Evolutionary conservation across 2,113 vertebrate species (phyloP), one percentile per base, ranked within the genome.

Genomic region (Hippocampus mohnikei): DNA sequence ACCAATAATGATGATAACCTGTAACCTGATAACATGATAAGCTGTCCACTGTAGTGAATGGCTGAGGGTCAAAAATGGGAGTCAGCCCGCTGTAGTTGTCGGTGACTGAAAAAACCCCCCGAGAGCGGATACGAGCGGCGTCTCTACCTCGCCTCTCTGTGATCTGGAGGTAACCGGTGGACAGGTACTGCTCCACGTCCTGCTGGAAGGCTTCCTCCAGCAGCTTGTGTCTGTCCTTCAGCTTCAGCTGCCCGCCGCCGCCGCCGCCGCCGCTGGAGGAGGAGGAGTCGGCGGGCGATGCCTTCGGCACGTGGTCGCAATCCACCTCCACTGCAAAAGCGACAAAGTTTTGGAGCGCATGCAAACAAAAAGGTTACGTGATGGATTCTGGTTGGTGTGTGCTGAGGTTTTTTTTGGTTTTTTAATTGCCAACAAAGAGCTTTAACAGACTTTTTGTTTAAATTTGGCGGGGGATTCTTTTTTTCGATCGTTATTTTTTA

Each of bases 131-230:
- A 44, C 10, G 10, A 12, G 20, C 16, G 25, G 67, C 60, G 5
- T 8, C 94, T 95, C 91, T n/a, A 92, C 96, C 97, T 94, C 96
- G 91, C 74, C 96, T 92, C 90, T 98, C 95, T 0, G 94, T 85
- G 72, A 97, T 96, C 91, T 99, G 96, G 86, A 99, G 90, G 89
- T 96, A 96, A 21, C 97, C 96, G 0, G 96, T 95, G 58, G 95
- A 96, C 42, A 99, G 93, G 84, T 99, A 99, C 50, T 98, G 96
- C 75, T 99, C 97, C 97, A 99, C 95, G 84, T 99, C 97, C 84
- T 99, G 97, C 89, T 99, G 97, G 82, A 98, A 99, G 52, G 96
- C 95, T 81, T 99, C 97, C 88, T 99, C 97, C 42, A 99, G 98
- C 84, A 96, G 96, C 91, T 96, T 97, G 91, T 99, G 96, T 52